Evolutionary conservation across 2,888 invertebrate genomes (phyloP), one percentile per base, ranked within the genome.

Genomic region (Zygothrica quintamaculata): DNA sequence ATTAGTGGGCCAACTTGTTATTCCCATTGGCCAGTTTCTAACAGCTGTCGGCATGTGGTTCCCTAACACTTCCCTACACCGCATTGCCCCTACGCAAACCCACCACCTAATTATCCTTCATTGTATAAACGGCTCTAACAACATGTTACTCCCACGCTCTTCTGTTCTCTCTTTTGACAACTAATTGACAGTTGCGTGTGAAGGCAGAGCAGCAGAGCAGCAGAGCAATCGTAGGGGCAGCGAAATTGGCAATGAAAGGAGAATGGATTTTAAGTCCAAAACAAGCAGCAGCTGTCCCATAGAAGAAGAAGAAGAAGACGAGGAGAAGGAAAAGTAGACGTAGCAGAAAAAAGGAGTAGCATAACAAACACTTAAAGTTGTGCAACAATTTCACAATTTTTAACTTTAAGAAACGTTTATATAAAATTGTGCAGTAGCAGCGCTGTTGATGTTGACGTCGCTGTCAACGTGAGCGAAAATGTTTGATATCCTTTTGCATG

Each of bases 401-500:
- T 29, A 62, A 78, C n/a, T 82, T 61, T 70, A 75, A n/a, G n/a
- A n/a, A 66, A 56, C 56, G 47, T 58, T 75, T 77, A 67, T 62
- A 78, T 65, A 39, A 43, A 67, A 57, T 62, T 46, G 71, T 61
- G 51, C 34, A 44, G 39, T 52, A 56, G 42, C 60, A 50, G 60
- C 52, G 48, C 66, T 34, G 77, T 18, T 44, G 11, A 15, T 55
- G 51, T 34, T 44, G 11, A 15, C 58, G 51, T 34, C 8, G 52
- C 42, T 39, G 47, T 37, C 5, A 36, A 34, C 47, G n/a, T n/a
- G n/a, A 62, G 61, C 37, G 43, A 37, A 59, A 44, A 46, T 53
- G 65, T 74, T 79, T 65, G 57, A 84, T 84, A 79, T 79, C 79
- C 79, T 84, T n/a, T 69, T 29, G 77, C 68, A 77, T 78, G 84